A percentile compares a stretch with the other conserved stretches of the same genome.
Conservation (phyloP, 2,797 vertebrate genomes). For the Discoglossus pictus region DNA sequence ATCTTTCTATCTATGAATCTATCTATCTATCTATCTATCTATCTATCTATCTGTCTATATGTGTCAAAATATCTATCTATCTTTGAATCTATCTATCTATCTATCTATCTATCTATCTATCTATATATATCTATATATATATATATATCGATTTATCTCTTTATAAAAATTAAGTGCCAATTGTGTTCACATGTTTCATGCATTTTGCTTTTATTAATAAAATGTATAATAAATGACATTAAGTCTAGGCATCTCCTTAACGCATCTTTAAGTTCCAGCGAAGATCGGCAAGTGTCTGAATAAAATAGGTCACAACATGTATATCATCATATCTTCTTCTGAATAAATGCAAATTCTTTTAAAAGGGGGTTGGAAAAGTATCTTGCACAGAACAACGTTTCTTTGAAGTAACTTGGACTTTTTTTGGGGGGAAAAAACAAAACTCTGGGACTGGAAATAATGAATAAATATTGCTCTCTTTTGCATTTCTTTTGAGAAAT, state of each 20-base stretch:
- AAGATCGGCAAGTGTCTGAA: conserved; percentile 6
- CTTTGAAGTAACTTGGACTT: conserved; percentile 15
- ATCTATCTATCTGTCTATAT: too few species aligned
- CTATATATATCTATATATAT: neutral
- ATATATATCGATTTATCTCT: too few species aligned
- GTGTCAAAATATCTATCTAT: too few species aligned
- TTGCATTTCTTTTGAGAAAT: conserved; percentile 7
- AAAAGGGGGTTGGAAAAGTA: conserved; percentile 8
- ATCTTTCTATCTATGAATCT: too few species aligned
- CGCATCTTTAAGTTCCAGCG: neutral
- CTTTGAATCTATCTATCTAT: conserved; percentile 1
- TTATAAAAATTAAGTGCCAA: too few species aligned
- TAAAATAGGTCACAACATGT: conserved; percentile 31
- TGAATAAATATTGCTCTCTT: conserved; percentile 17
- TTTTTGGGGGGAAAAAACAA: neutral
- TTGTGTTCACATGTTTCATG: too few species aligned
- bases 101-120: conserved; percentile 8
- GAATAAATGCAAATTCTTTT: conserved; percentile 24
- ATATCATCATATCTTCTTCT: conserved; percentile 7
- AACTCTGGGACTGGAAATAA: neutral
- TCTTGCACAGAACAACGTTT: neutral
- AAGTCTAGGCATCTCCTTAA: neutral
- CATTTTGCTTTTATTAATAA: neutral
- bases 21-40: too few species aligned
- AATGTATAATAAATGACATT: neutral